Conservation (phyloP, 2,888 invertebrate species). For the Bombyx huttoni region DNA sequence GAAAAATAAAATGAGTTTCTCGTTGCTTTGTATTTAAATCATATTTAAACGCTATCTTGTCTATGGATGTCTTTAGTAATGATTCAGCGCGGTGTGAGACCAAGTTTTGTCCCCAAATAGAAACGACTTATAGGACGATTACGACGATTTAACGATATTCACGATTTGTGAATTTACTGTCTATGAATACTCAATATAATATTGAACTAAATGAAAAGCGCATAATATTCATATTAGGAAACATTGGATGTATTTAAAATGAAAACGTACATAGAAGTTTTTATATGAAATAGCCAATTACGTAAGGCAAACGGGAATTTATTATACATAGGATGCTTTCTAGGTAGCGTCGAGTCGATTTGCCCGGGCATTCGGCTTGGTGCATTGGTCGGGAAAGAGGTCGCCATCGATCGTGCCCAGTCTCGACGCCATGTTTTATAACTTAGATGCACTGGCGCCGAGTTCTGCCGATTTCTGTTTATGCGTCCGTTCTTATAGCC, state of each 20-base stretch:
- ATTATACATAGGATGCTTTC: neutral
- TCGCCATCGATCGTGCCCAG: slow-evolving; percentile 58
- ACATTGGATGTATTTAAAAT: too few relatives aligned
- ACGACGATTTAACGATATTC: too few relatives aligned
- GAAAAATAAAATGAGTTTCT: neutral
- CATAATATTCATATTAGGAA: too few relatives aligned
- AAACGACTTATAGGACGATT: too few relatives aligned
- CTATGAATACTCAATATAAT: too few relatives aligned
- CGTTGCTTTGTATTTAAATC: neutral
- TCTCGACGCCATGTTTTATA: slow-evolving; percentile 30
- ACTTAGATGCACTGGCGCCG: slow-evolving; percentile 39
- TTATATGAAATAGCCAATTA: neutral
- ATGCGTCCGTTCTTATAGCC: slow-evolving; percentile 15
- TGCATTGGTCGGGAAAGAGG: slow-evolving; percentile 67
- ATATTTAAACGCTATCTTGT: too few relatives aligned
- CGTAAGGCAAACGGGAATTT: neutral
- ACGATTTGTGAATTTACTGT: too few relatives aligned
- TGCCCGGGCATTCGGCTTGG: slow-evolving; percentile 49
- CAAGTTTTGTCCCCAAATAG: too few relatives aligned
- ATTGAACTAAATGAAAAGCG: too few relatives aligned
- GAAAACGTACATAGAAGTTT: too few relatives aligned
- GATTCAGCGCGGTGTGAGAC: too few relatives aligned
- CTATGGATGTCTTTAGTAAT: too few relatives aligned
- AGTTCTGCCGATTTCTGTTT: slow-evolving; percentile 35
- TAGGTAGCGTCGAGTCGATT: slow-evolving; percentile 25